These are phyloP conservation scores for Atrichornis clamosus DNA, from an alignment of 2,113 vertebrate genomes.

Conservation along the genomic window DNA sequence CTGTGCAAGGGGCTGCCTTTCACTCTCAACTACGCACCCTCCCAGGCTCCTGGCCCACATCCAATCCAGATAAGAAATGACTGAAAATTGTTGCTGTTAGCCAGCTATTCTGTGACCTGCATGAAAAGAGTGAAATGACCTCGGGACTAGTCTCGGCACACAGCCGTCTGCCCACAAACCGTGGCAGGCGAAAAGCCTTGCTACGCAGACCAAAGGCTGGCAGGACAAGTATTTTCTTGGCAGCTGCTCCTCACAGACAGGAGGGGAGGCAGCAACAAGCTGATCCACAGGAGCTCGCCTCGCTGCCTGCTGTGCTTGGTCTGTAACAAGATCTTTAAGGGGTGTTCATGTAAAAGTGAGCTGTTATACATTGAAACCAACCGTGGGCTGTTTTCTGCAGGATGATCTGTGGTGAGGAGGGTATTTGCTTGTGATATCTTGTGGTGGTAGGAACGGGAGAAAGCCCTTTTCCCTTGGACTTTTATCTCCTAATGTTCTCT, in stretches of 20 bases:
- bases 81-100: background rate
- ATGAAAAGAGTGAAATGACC: background rate
- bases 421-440: background rate
- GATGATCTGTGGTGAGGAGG: background rate
- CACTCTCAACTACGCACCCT: fast-evolving
- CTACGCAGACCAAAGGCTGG: background rate
- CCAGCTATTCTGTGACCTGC: background rate
- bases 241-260: background rate
- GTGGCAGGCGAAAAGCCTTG: background rate
- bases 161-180: background rate
- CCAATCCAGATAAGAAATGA: slow-evolving; percentile 8
- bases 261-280: background rate
- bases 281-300: background rate
- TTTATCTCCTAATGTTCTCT: background rate
- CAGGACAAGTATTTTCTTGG: background rate
- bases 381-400: background rate
- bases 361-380: background rate
- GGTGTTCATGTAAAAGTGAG: background rate
- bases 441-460: background rate
- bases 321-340: background rate
- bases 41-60: background rate
- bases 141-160: background rate
- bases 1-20: background rate
- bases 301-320: background rate
- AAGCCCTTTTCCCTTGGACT: background rate